Evolutionary conservation across 2,113 vertebrate species (phyloP), one percentile per base, ranked within the genome.

Genomic region (Heloderma charlesbogerti): DNA sequence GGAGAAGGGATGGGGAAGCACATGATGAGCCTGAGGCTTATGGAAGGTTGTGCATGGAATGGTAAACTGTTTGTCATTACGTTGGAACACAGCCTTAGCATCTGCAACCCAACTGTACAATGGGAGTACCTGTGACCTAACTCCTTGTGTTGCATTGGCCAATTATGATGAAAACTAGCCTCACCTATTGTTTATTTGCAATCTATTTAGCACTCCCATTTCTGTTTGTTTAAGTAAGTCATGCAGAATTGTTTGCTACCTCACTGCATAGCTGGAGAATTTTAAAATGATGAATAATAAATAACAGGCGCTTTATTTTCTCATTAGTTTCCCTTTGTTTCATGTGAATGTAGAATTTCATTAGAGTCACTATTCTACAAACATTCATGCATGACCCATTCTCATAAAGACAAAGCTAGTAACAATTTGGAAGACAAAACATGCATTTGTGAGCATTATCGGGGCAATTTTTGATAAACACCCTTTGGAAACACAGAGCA

Each of bases 251-350:
- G 8, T 81, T 91, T 91, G 88, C 27, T 88, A 77, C 54, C 43
- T 90, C 81, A 48, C 40, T 9, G 22, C 13, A 88, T 63, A n/a
- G 57, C 5, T 5, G 81, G 51, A 87, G 88, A 10, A 89, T 90
- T 89, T 71, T 60, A 85, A 94, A 88, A 20, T 88, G 34, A 15
- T 87, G 12, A 86, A 57, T 31, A 91, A 57, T 69, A n/a, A 94
- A 25, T 31, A 87, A 31, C 37, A 20, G 37, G 16, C 43, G 51
- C 71, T 87, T 82, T 66, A 75, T 82, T 87, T 90, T 75, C 88
- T 84, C 71, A 66, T 90, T 89, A 84, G 88, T 77, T 90, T 89
- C 80, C 69, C 71, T 89, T 84, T 6, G 3, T 63, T 90, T 74
- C 90, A 91, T 91, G 85, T 87, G 54, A 91, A 74, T 22, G 31